Evolutionary conservation across 1,140 invertebrate genomes (phyloP), one percentile per base, ranked within the genome.

Genomic region (Penaeus indicus): DNA sequence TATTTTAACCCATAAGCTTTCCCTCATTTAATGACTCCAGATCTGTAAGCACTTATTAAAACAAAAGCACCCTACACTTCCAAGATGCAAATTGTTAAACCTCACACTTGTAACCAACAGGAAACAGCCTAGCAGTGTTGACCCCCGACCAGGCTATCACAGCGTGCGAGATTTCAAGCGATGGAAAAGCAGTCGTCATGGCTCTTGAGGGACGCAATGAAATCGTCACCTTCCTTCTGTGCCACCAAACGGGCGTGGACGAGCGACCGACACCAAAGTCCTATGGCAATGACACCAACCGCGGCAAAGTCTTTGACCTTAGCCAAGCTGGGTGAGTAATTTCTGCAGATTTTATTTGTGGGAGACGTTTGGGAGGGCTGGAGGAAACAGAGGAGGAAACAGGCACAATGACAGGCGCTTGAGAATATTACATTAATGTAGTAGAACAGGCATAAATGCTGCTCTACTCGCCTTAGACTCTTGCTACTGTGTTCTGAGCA

Each of bases 111-210:
- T 86, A 92, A 32, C n/a, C 78, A 78, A 54, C 85, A 96, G 96
- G 96, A 32, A 94, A 95, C 91, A 94, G 96, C 54, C 93, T 97
- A 91, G 95, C 96, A 42, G 96, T 96, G 21, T 96, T 96, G 93
- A 96, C 96, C 13, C 95, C 97, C 38, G 94, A 96, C 90, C 93
- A 94, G 86, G 94, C 95, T 54, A 95, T 97, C 79, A 95, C 95
- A 32, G 95, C 96, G 1, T 96, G 96, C 92, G 95, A 97, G 92
- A 94, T 97, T 25, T 94, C 95, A 13, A 93, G 95, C 62, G 95
- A 96, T 80, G 97, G 97, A 0, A 94, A 94, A 32, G 94, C 95
- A 69, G 94, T 97, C 2, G 94, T 96, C 0, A 92, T 97, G 84
- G 96, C 94, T 2, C 90, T 94, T 21, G 92, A 92, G 81, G 93